These are phyloP conservation scores for Varanus salvator DNA, from an alignment of 2,113 vertebrate species.

Conservation along the genomic window DNA sequence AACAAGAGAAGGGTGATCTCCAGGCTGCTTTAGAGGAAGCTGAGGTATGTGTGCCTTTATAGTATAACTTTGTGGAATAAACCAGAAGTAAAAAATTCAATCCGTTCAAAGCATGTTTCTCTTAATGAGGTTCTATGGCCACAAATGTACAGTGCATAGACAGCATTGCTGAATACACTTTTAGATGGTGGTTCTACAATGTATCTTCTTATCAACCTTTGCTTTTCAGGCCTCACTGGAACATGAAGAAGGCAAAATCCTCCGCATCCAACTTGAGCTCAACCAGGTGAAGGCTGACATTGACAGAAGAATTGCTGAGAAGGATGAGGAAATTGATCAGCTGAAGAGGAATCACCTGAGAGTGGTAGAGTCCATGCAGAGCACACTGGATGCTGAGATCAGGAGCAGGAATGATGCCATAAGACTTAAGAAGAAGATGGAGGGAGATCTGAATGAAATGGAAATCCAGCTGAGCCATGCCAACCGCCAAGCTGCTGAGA, in stretches of 20 bases:
- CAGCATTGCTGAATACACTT: background rate
- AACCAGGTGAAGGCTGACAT: constrained; percentile 80
- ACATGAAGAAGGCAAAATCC: constrained; percentile 81
- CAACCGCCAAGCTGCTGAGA: constrained; percentile 81
- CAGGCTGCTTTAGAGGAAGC: constrained; percentile 86
- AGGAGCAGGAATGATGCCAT: constrained; percentile 82
- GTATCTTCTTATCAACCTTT: background rate
- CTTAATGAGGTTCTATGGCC: background rate
- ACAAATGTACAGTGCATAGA: background rate
- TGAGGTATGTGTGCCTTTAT: constrained; percentile 70
- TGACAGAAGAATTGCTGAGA: constrained; percentile 78
- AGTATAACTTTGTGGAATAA: background rate
- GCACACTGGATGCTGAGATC: constrained; percentile 77
- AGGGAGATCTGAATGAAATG: constrained; percentile 76
- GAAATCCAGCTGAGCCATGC: constrained; percentile 84
- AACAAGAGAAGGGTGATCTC: constrained; percentile 88
- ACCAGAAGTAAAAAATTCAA: background rate
- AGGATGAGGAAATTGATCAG: constrained; percentile 80
- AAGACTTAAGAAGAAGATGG: constrained; percentile 86
- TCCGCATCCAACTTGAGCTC: constrained; percentile 79
- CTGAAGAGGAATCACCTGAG: constrained; percentile 78
- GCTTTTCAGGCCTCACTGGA: constrained; percentile 72
- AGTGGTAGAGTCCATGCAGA: constrained; percentile 81
- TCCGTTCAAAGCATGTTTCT: too few relatives aligned
- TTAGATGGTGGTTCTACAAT: background rate